These are phyloP conservation scores for Psephotus haematonotus DNA, from an alignment of 2,113 vertebrate genomes.

Conservation along the genomic window DNA sequence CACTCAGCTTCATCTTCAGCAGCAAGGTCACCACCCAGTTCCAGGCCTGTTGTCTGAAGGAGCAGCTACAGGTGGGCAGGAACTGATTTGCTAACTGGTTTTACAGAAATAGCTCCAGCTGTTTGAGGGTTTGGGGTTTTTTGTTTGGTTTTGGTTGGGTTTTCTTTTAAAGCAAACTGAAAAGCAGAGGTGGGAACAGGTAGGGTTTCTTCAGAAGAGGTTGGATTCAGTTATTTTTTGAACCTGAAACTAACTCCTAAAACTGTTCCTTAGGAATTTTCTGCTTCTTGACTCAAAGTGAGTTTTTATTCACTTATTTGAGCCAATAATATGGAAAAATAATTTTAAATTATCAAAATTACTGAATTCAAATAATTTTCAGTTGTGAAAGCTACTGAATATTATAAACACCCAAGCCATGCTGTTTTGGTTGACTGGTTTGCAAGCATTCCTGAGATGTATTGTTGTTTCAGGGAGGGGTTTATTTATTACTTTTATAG, in stretches of 20 bases:
- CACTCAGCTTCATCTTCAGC: conserved; percentile 14
- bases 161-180: not conserved
- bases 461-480: not conserved
- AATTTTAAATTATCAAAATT: not conserved
- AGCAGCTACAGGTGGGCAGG: conserved; percentile 25
- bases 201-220: not conserved
- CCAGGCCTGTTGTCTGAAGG: not conserved
- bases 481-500: not conserved
- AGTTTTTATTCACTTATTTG: not conserved
- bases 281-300: not conserved
- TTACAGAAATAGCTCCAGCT: not conserved
- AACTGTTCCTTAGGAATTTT: not conserved
- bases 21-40: not conserved
- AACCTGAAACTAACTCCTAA: not conserved
- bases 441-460: not conserved
- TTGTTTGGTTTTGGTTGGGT: too few relatives aligned
- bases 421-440: not conserved
- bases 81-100: not conserved
- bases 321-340: not conserved
- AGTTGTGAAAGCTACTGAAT: not conserved
- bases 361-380: not conserved
- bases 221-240: not conserved
- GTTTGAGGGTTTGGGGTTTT: not conserved
- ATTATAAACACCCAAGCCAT: not conserved
- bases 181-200: not conserved